Conservation (phyloP, 2,888 invertebrate genomes). For the Drosophila colorata region DNA sequence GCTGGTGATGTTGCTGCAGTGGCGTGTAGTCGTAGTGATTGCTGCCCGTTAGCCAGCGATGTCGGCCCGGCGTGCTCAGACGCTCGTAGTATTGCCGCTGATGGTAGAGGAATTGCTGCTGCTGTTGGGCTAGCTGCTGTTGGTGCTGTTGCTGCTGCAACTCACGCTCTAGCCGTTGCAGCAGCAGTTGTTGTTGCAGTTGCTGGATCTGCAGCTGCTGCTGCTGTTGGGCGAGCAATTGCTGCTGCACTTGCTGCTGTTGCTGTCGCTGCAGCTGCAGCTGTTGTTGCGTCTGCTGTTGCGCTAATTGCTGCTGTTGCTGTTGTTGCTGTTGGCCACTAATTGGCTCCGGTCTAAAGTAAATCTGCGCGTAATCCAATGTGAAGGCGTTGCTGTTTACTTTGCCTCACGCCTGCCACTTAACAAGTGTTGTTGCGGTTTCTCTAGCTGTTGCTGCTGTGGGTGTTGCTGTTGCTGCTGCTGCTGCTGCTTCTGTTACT, state of each 20-base stretch:
- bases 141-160: conserved; percentile 71
- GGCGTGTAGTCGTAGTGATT: conserved; percentile 44
- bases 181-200: conserved; percentile 76
- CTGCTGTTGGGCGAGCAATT: conserved; percentile 80
- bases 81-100: conserved; percentile 69
- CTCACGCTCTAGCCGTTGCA: conserved; percentile 75
- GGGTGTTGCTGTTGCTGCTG: conserved; percentile 13
- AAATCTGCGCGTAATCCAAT: conserved; percentile 85
- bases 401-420: conserved; percentile 63
- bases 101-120: conserved; percentile 62
- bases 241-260: conserved; percentile 75
- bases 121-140: conserved; percentile 62
- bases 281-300: conserved; percentile 52
- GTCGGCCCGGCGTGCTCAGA: conserved; percentile 32
- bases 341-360: conserved; percentile 85
- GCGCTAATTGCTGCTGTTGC: conserved; percentile 53
- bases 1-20: conserved; percentile 35
- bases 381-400: conserved; percentile 79
- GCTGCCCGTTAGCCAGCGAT: conserved; percentile 63
- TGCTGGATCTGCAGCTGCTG: conserved; percentile 78
- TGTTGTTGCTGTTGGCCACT: conserved; percentile 83
- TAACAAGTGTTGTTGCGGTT: conserved; percentile 52
- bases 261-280: conserved; percentile 62
- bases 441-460: conserved; percentile 14
- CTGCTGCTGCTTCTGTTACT: too few relatives aligned